Conservation (phyloP, 92 coral and sea anemone species). For the Paragorgia papillata region DNA sequence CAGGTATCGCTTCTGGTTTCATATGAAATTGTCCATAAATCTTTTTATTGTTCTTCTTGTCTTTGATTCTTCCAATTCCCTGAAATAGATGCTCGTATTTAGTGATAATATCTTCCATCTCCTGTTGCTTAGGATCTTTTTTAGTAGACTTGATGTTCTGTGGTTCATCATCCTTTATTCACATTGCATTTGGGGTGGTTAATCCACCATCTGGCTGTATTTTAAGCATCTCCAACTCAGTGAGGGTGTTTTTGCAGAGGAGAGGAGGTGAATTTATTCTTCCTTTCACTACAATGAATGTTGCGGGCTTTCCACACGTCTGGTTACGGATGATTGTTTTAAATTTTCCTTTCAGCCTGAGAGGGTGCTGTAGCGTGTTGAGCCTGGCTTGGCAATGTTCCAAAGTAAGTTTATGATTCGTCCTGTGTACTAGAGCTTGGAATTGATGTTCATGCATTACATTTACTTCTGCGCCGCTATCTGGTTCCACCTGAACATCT, state of each 20-base stretch:
- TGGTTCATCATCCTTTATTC: slow-evolving; percentile 19
- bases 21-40: slow-evolving; percentile 62
- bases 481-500: slow-evolving; percentile 64
- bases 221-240: slow-evolving; percentile 53
- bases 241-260: slow-evolving; percentile 45
- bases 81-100: slow-evolving; percentile 51
- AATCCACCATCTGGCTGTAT: slow-evolving; percentile 50
- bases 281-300: slow-evolving; percentile 44
- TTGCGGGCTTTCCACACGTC: slow-evolving; percentile 50
- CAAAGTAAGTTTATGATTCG: slow-evolving; percentile 30
- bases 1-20: slow-evolving; percentile 58
- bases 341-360: slow-evolving; percentile 41
- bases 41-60: slow-evolving; percentile 58
- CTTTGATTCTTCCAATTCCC: slow-evolving; percentile 72
- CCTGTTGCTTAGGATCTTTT: not conserved
- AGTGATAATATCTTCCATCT: slow-evolving; percentile 12
- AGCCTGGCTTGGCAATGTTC: slow-evolving; percentile 35
- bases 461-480: slow-evolving; percentile 69
- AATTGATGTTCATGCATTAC: slow-evolving; percentile 64
- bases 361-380: slow-evolving; percentile 49
- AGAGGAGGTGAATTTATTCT: slow-evolving; percentile 53
- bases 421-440: slow-evolving; percentile 33
- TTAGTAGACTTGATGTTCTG: slow-evolving; percentile 3
- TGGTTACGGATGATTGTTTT: slow-evolving; percentile 41
- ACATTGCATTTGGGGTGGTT: slow-evolving; percentile 18